Percentiles rank a stretch among this genome's conserved stretches.
Conservation (phyloP, 2,113 vertebrate species). For the Chunga burmeisteri region DNA sequence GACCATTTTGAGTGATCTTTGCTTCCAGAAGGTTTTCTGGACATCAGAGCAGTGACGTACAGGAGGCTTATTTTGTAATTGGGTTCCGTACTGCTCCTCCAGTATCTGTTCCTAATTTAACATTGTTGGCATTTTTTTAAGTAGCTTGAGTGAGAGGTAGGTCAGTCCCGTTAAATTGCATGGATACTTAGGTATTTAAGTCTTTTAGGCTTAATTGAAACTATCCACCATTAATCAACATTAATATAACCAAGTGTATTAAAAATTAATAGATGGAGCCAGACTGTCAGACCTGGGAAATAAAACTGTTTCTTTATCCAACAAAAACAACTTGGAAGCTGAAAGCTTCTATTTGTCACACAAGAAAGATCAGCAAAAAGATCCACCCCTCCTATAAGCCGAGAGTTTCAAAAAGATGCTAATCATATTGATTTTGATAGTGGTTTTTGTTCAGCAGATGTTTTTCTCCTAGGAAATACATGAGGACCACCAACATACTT, state of each 20-base stretch:
- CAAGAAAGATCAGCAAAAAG: not conserved
- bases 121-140: not conserved
- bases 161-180: not conserved
- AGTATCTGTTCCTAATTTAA: not conserved
- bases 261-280: not conserved
- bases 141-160: not conserved
- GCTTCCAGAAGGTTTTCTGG: not conserved
- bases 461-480: slow-evolving; percentile 31
- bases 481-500: slow-evolving; percentile 50
- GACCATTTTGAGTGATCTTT: not conserved
- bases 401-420: not conserved
- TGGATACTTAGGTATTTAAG: not conserved
- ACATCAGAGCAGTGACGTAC: not conserved
- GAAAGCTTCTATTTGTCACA: not conserved
- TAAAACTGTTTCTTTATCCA: not conserved
- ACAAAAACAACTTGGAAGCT: not conserved
- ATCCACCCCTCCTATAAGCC: not conserved
- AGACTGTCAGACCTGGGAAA: not conserved
- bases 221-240: not conserved
- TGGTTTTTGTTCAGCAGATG: slow-evolving; percentile 30
- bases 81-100: not conserved
- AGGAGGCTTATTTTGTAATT: not conserved
- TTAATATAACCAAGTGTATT: not conserved
- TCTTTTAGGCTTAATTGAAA: not conserved
- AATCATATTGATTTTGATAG: slow-evolving; percentile 43